phyloP scores from a whole-genome alignment of 2,888 invertebrate genomes.

The Antheraea yamamai region DNA sequence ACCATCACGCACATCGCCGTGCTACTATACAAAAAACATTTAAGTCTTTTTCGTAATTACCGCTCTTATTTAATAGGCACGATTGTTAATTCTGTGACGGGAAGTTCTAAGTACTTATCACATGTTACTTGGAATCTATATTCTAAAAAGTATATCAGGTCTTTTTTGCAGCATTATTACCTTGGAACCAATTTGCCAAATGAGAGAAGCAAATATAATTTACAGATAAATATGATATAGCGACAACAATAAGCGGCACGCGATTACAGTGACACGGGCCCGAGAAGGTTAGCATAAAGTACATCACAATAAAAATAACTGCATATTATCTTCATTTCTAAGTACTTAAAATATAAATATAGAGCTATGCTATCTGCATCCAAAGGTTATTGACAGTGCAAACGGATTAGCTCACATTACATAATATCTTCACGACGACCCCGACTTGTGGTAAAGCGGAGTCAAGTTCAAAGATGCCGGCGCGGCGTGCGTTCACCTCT shows the following conservation, averaged over 20 bases:
- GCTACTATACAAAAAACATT: too few relatives aligned
- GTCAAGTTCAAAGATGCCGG: constrained; percentile 65
- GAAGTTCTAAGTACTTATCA: too few relatives aligned
- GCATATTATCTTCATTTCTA: background rate
- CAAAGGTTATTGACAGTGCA: background rate
- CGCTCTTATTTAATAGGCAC: too few relatives aligned
- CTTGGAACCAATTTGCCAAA: too few relatives aligned
- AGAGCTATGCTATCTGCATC: background rate
- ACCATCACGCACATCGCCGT: too few relatives aligned
- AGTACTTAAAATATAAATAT: too few relatives aligned
- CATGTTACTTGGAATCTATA: too few relatives aligned
- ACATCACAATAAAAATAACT: background rate
- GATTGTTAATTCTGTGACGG: too few relatives aligned
- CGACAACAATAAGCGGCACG: background rate
- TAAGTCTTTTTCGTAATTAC: too few relatives aligned
- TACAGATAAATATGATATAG: background rate
- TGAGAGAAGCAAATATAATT: too few relatives aligned
- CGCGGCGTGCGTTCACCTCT: constrained; percentile 67
- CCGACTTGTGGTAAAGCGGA: constrained; percentile 59
- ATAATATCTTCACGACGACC: constrained; percentile 41
- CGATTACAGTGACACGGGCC: background rate
- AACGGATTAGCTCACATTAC: constrained; percentile 27
- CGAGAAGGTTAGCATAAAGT: background rate
- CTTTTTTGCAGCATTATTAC: too few relatives aligned
- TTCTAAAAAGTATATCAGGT: too few relatives aligned